Evolutionary conservation across 1,140 invertebrate genomes (phyloP).

Genomic region (Zelostemma sp.): DNA sequence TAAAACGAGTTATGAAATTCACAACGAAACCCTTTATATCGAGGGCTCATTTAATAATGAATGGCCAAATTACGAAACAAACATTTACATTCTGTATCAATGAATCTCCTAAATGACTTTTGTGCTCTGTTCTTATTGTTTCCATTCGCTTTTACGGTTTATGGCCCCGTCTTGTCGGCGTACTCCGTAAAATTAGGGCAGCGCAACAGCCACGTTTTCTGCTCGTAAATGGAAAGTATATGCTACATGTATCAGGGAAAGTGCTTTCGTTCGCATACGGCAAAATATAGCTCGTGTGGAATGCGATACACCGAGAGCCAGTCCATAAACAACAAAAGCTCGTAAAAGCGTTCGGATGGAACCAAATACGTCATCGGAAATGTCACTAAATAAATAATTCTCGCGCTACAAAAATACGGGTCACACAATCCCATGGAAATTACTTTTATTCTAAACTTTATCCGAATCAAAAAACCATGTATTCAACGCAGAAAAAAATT

Average conservation of each 20-base stretch:
- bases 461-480: too few relatives aligned
- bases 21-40: too few relatives aligned
- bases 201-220: slow-evolving; percentile 39
- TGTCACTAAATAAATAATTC: background rate
- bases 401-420: too few relatives aligned
- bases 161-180: slow-evolving; percentile 15
- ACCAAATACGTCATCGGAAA: slow-evolving; percentile 33
- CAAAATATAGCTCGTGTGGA: slow-evolving; percentile 35
- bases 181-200: slow-evolving; percentile 44
- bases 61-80: too few relatives aligned
- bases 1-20: too few relatives aligned
- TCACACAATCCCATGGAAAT: too few relatives aligned
- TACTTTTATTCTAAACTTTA: too few relatives aligned
- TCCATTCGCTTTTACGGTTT: slow-evolving; percentile 31
- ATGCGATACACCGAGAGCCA: slow-evolving; percentile 36
- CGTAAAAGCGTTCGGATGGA: slow-evolving; percentile 39
- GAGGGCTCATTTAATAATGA: too few relatives aligned
- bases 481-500: too few relatives aligned
- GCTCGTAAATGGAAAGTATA: slow-evolving; percentile 50
- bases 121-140: slow-evolving; percentile 34
- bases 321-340: slow-evolving; percentile 42
- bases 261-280: slow-evolving; percentile 33
- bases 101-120: too few relatives aligned
- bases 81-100: too few relatives aligned
- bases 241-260: slow-evolving; percentile 34